Evolutionary conservation across 2,113 vertebrate species (phyloP).

Genomic region (Lampris incognitus): DNA sequence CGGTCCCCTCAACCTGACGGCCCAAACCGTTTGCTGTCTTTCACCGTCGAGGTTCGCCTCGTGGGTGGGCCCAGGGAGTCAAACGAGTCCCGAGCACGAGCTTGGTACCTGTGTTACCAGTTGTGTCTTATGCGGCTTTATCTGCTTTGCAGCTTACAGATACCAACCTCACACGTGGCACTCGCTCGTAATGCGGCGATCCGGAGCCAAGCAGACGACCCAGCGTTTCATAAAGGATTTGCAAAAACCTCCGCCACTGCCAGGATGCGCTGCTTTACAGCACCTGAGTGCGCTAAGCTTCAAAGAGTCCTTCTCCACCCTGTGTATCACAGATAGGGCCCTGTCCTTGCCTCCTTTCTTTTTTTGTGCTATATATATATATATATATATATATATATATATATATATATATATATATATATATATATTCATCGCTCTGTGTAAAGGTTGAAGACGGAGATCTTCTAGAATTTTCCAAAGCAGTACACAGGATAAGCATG

Average conservation of each 20-base stretch:
- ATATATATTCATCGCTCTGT: constrained; percentile 33
- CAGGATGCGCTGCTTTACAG: constrained; percentile 36
- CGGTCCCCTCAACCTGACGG: too few species aligned
- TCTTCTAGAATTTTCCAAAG: constrained; percentile 62
- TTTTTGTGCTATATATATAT: neutral
- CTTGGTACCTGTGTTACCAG: too few species aligned
- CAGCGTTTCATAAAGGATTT: constrained; percentile 14
- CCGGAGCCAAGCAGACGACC: neutral
- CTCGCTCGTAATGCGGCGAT: constrained; percentile 3
- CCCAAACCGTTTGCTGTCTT: too few species aligned
- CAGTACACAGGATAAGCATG: constrained; percentile 73
- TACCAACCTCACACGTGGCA: neutral
- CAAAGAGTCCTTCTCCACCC: constrained; percentile 35
- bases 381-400: too few species aligned
- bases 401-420: too few species aligned
- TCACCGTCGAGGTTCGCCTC: too few species aligned
- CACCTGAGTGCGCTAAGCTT: constrained; percentile 50
- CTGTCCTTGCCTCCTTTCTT: constrained; percentile 18
- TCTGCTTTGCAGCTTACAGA: too few species aligned
- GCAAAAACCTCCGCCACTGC: neutral
- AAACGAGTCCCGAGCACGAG: too few species aligned
- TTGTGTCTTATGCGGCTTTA: neutral
- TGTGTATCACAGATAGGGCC: constrained; percentile 45
- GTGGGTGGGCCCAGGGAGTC: too few species aligned
- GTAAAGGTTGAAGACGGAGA: constrained; percentile 53